phyloP scores from a whole-genome alignment of 2,113 vertebrate species.

The Stigmatopora nigra region DNA sequence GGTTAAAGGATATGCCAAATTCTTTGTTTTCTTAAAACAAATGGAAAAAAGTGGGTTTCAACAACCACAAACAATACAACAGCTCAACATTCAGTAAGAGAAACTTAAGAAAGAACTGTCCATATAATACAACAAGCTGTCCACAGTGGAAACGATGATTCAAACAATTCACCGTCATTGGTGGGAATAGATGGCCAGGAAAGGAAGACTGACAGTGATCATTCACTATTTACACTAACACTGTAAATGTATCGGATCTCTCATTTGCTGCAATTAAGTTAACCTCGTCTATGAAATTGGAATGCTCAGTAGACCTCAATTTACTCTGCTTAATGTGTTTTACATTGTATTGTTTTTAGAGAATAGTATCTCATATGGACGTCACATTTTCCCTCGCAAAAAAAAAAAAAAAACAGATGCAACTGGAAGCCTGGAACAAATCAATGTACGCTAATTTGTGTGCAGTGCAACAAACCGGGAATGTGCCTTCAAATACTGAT shows the following conservation, averaged over 20 bases:
- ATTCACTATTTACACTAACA: too few species aligned
- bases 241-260: too few species aligned
- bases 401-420: conserved; percentile 11
- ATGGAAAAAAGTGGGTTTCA: not conserved
- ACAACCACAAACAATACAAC: too few species aligned
- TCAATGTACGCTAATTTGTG: conserved; percentile 2
- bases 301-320: not conserved
- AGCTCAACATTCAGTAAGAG: too few species aligned
- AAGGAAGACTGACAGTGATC: too few species aligned
- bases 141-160: too few species aligned
- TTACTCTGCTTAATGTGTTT: conserved; percentile 2
- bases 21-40: conserved; percentile 8
- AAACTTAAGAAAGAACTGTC: too few species aligned
- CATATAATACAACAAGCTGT: too few species aligned
- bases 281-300: too few species aligned
- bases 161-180: too few species aligned
- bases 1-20: not conserved
- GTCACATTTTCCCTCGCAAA: not conserved
- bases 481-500: conserved; percentile 2
- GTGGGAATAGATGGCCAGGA: too few species aligned
- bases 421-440: conserved; percentile 23
- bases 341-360: conserved; percentile 16
- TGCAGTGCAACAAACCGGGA: conserved; percentile 9
- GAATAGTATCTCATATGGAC: conserved; percentile 15
- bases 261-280: not conserved